A percentile compares a stretch with the other conserved stretches of the same genome.
These are phyloP conservation scores for Apodemia mormo DNA, from an alignment of 2,888 invertebrate genomes.

Conservation along the genomic window DNA sequence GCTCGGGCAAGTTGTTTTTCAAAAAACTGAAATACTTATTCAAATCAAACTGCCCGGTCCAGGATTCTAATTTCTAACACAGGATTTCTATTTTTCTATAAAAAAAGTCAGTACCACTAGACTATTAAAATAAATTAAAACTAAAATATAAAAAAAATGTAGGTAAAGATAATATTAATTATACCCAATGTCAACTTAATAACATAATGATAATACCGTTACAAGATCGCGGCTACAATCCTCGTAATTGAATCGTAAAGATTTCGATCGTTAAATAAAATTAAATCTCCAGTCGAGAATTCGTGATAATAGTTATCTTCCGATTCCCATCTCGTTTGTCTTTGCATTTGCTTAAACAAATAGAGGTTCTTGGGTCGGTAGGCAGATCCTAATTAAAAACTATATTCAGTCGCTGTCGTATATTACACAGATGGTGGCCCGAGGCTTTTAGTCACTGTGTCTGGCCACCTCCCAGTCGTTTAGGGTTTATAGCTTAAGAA, in stretches of 20 bases:
- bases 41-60: too few species aligned
- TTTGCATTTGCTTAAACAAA: conserved; percentile 71
- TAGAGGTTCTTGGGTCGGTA: conserved; percentile 65
- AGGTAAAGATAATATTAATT: too few species aligned
- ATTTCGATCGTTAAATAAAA: conserved; percentile 60
- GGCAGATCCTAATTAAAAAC: conserved; percentile 76
- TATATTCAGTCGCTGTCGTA: conserved; percentile 65
- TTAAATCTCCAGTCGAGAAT: conserved; percentile 48
- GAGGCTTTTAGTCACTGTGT: conserved; percentile 61
- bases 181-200: neutral
- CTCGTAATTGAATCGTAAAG: conserved; percentile 20
- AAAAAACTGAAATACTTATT: too few species aligned
- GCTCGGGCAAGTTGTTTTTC: too few species aligned
- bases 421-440: conserved; percentile 60
- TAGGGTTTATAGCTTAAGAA: conserved; percentile 55
- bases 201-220: neutral
- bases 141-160: too few species aligned
- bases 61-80: too few species aligned
- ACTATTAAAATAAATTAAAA: too few species aligned
- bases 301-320: conserved; percentile 64
- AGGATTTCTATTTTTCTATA: too few species aligned
- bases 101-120: too few species aligned
- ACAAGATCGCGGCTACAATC: conserved; percentile 7
- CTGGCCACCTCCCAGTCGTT: conserved; percentile 62
- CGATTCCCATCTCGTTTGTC: conserved; percentile 58